Percentiles rank a stretch among this genome's conserved stretches.
phyloP scores from a whole-genome alignment of 2,113 vertebrate genomes.

The Lagopus muta region DNA sequence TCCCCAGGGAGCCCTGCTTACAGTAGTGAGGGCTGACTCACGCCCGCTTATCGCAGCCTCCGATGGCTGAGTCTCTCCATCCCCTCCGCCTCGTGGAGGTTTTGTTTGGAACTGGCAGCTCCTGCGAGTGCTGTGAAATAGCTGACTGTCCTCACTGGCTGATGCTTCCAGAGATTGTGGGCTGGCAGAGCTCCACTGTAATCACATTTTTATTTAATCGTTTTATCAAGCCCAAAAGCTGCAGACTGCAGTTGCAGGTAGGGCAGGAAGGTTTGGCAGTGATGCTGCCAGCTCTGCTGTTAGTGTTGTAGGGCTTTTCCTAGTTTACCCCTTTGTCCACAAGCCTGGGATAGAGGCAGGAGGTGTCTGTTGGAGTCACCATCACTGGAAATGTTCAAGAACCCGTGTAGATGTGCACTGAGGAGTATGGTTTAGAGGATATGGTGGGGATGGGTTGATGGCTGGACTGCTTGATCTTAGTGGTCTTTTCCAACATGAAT shows the following conservation, averaged over 20 bases:
- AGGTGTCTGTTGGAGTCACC: neutral
- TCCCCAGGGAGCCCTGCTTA: neutral
- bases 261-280: neutral
- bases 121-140: accelerated
- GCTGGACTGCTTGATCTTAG: no score
- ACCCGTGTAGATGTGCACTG: no score
- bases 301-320: neutral
- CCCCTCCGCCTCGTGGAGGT: neutral
- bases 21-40: neutral
- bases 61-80: neutral
- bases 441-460: no score
- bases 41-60: neutral
- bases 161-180: neutral
- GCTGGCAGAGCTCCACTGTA: neutral
- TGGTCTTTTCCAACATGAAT: no score
- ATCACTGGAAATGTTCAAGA: no score
- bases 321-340: neutral
- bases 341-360: neutral
- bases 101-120: neutral
- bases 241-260: neutral
- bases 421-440: no score
- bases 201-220: neutral
- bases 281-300: neutral
- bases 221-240: slow-evolving; percentile 21
- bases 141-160: neutral